Evolutionary conservation across 2,888 invertebrate genomes (phyloP), one percentile per base, ranked within the genome.

Genomic region (Callimorpha dominula): DNA sequence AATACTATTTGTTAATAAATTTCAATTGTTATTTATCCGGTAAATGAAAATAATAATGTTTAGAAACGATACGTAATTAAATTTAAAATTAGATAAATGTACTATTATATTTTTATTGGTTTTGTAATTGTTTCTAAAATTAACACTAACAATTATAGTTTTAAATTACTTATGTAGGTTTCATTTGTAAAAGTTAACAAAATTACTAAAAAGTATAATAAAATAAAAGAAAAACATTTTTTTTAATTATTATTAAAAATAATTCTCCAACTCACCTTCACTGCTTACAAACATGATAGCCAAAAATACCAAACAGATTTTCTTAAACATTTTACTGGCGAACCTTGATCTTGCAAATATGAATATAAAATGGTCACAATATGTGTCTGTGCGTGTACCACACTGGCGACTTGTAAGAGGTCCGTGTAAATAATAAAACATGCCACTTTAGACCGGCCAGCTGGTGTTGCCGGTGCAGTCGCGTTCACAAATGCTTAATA

Each of bases 401-500:
- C 83, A 78, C 71, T 76, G 82, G 79, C 74, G 50, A 72, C 76
- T 77, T 63, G 65, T 76, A 78, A 81, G 84, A 83, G 85, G 81
- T 82, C 79, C 84, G 84, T 87, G 85, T 88, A 83, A 88, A 89
- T 89, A 89, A 87, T 88, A 88, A 89, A 89, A 89, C 88, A 89
- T 85, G 84, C 83, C 84, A 81, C 85, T 83, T 76, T 79, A 87
- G 87, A 87, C 89, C 87, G 86, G 83, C 81, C 76, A 86, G 89
- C 87, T 89, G 84, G 93, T 90, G 86, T 84, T 90, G 91, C 94
- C 89, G 89, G 95, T 95, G 92, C 85, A 83, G 68, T 87, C 88
- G 84, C 71, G 78, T 9, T 73, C 82, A 84, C 64, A 92, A 90
- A 85, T 84, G 80, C 60, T 72, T 60, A 40, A 50, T 20, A 63